phyloP scores from a whole-genome alignment of 2,113 vertebrate species.

The Odontophorus gujanensis region DNA sequence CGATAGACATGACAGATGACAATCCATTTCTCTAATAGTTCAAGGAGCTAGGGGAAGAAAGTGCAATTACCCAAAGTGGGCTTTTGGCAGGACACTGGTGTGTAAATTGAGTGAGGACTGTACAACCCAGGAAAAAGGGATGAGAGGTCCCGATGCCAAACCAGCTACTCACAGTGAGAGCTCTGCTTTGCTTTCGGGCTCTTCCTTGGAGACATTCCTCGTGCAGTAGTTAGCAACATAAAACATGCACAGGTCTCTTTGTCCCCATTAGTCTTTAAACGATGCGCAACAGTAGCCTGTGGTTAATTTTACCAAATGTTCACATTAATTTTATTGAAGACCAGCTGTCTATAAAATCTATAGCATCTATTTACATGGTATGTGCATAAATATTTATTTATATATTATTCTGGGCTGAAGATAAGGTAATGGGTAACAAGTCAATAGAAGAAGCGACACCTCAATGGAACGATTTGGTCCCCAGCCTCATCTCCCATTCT shows the following conservation, averaged over 20 bases:
- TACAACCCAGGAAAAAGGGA: neutral
- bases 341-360: neutral
- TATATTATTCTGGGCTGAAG: neutral
- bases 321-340: conserved; percentile 22
- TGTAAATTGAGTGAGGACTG: rapidly evolving
- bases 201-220: neutral
- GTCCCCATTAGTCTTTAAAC: conserved; percentile 7
- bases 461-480: neutral
- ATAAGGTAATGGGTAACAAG: neutral
- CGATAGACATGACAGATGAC: neutral
- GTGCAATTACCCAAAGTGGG: conserved; percentile 30
- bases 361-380: neutral
- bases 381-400: neutral
- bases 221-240: neutral
- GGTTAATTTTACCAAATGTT: conserved; percentile 30
- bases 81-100: neutral
- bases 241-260: neutral
- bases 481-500: neutral
- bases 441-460: neutral
- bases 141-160: neutral
- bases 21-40: neutral
- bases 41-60: neutral
- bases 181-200: neutral
- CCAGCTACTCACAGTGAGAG: neutral
- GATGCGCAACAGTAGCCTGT: neutral